Percentiles rank a stretch among this genome's conserved stretches.
These are phyloP conservation scores for Monopterus albus DNA, from an alignment of 2,113 vertebrate species.

Conservation along the genomic window DNA sequence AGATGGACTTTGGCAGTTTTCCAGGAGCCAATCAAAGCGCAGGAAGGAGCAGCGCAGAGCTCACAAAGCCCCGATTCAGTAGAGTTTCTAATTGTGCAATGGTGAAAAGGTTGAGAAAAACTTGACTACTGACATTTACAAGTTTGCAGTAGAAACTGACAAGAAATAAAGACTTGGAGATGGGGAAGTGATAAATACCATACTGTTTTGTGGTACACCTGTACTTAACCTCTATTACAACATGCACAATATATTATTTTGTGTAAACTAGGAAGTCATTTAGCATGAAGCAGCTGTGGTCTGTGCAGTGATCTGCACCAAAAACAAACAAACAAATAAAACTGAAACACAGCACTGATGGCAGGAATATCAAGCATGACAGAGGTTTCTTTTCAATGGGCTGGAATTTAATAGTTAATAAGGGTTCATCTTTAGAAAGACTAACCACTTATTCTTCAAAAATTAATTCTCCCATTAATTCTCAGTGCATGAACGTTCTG, in stretches of 20 bases:
- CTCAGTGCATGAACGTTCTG: background rate
- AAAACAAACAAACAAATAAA: background rate
- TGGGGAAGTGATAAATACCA: too few species aligned
- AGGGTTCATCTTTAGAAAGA: background rate
- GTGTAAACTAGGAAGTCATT: background rate
- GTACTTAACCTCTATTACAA: too few species aligned
- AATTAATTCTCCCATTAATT: too few species aligned
- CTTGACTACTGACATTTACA: constrained; percentile 22
- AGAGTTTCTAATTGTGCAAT: too few species aligned
- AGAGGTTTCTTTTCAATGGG: background rate
- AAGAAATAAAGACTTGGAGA: too few species aligned
- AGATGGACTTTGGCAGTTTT: constrained; percentile 37
- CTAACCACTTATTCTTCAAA: too few species aligned
- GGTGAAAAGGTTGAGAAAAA: constrained; percentile 33
- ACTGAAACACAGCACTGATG: background rate
- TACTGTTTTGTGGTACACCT: too few species aligned
- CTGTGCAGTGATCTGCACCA: background rate
- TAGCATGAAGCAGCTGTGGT: background rate
- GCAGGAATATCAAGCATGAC: background rate
- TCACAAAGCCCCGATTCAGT: constrained; percentile 19
- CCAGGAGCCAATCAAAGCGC: constrained; percentile 65
- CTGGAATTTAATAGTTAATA: background rate
- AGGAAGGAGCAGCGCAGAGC: constrained; percentile 43
- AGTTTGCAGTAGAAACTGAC: background rate
- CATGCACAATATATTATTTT: too few species aligned